phyloP scores from a whole-genome alignment of 2,113 vertebrate genomes.

The Nycticebus coucang region DNA sequence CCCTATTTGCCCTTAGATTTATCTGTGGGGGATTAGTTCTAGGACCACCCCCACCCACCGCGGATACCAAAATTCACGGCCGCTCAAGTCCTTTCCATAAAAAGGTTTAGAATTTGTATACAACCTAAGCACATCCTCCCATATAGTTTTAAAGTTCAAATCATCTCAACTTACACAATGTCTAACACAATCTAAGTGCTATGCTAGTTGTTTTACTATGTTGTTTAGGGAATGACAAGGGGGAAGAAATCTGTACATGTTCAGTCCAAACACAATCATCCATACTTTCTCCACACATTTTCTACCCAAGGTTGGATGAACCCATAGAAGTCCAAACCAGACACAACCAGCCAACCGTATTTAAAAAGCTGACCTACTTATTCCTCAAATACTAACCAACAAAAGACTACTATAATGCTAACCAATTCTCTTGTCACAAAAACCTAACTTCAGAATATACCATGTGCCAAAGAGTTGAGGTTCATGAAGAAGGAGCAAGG shows the following conservation, averaged over 20 bases:
- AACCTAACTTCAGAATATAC: slow-evolving; percentile 58
- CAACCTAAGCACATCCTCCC: neutral
- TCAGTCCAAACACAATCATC: neutral
- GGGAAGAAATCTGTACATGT: neutral
- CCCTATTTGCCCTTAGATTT: neutral
- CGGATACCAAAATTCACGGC: neutral
- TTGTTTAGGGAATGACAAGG: neutral
- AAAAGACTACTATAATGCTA: slow-evolving; percentile 42
- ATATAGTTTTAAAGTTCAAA: neutral
- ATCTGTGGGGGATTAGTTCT: neutral
- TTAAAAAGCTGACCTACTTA: slow-evolving; percentile 61
- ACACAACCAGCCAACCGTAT: neutral
- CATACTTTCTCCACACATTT: neutral
- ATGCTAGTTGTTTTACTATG: neutral
- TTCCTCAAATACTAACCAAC: slow-evolving; percentile 49
- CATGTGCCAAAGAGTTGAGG: slow-evolving; percentile 57
- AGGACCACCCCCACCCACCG: neutral
- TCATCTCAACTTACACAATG: neutral
- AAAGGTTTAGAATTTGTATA: neutral
- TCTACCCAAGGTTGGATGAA: neutral
- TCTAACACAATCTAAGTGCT: neutral
- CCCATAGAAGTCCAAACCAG: neutral
- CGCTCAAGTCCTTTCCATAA: neutral
- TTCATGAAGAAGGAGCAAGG: neutral
- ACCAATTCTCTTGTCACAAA: slow-evolving; percentile 22